Percentiles rank a stretch among this genome's conserved stretches.
Evolutionary conservation across 1,140 invertebrate species (phyloP).

Genomic region (Capitella teleta): DNA sequence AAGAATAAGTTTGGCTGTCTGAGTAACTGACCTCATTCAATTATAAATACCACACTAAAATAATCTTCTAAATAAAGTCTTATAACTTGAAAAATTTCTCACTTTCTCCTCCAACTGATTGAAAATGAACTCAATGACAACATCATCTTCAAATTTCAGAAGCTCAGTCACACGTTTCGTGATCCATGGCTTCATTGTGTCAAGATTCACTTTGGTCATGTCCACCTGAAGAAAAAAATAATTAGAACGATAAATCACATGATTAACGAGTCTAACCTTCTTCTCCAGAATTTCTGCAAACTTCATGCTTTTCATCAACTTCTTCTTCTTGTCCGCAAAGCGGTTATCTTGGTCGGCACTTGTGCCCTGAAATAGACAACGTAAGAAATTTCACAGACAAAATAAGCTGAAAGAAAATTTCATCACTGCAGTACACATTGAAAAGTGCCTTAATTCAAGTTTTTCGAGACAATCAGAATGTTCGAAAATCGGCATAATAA

Average conservation of each 20-base stretch:
- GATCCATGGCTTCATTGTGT: conserved; percentile 98
- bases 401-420: not conserved
- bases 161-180: conserved; percentile 89
- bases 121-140: conserved; percentile 96
- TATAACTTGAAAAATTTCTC: conserved; percentile 9
- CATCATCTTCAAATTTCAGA: conserved; percentile 85
- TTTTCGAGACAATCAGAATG: too few relatives aligned
- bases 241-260: not conserved
- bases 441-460: too few relatives aligned
- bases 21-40: too few relatives aligned
- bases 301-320: conserved; percentile 95
- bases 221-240: conserved; percentile 63
- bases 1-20: too few relatives aligned
- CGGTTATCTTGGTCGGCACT: conserved; percentile 96
- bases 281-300: conserved; percentile 83
- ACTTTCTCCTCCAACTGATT: conserved; percentile 78
- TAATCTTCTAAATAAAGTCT: not conserved
- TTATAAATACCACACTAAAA: too few relatives aligned
- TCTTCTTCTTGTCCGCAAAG: conserved; percentile 98
- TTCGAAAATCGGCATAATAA: too few relatives aligned
- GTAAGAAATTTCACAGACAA: not conserved
- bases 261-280: conserved; percentile 48
- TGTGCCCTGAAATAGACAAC: conserved; percentile 78
- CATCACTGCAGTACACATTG: too few relatives aligned
- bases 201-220: conserved; percentile 95